These are phyloP conservation scores for Acanthornis magna DNA, from an alignment of 2,797 vertebrate genomes.

Conservation along the genomic window DNA sequence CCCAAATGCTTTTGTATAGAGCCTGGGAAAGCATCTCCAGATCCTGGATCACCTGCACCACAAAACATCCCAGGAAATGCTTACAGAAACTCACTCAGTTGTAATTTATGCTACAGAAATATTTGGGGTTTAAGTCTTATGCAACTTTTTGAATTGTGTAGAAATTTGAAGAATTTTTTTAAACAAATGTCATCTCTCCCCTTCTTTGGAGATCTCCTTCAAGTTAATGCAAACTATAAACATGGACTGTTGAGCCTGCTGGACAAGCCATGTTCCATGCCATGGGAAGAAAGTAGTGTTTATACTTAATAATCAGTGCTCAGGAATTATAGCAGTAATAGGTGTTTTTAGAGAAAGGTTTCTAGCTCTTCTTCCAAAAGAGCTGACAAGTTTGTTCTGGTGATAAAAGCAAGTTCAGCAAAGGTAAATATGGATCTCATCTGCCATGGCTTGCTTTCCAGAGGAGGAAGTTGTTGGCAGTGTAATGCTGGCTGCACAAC, in stretches of 20 bases:
- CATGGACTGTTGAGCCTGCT: not conserved
- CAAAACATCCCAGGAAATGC: not conserved
- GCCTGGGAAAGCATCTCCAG: not conserved
- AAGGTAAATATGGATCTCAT: not conserved
- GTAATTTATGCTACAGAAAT: not conserved
- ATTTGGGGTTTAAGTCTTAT: not conserved
- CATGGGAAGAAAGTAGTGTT: not conserved
- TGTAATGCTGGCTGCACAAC: not conserved
- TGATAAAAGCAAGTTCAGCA: not conserved
- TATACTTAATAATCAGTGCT: not conserved
- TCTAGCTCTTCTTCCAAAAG: not conserved
- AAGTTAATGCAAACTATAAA: not conserved
- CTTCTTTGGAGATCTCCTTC: not conserved
- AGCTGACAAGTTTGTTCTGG: not conserved
- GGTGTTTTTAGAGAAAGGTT: not conserved
- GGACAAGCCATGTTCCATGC: not conserved
- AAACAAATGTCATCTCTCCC: rapidly evolving
- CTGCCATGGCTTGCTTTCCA: not conserved
- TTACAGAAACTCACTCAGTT: not conserved
- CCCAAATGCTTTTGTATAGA: not conserved
- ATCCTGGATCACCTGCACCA: not conserved
- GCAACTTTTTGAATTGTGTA: not conserved
- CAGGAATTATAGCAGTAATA: not conserved
- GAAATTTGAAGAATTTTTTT: not conserved
- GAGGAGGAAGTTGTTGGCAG: not conserved